phyloP scores from a whole-genome alignment of 1,140 invertebrate species.

The Zelostemma sp. region DNA sequence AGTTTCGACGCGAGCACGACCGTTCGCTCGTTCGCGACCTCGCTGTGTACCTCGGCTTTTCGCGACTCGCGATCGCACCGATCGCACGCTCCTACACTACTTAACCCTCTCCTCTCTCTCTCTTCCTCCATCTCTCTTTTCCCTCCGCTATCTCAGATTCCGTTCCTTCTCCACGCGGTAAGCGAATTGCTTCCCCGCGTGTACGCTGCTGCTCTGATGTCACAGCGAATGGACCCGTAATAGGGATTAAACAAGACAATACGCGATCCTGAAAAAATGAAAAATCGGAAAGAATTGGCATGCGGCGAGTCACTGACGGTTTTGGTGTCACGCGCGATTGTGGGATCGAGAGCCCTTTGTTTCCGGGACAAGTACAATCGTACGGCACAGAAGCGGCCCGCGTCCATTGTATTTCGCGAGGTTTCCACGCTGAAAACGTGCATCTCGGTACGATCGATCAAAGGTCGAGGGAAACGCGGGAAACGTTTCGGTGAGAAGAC shows the following conservation, averaged over 20 bases:
- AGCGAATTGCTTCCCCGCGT: slow-evolving; percentile 8
- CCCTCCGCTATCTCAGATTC: not conserved
- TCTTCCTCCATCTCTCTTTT: not conserved
- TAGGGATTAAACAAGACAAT: too few species aligned
- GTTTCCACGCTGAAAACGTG: slow-evolving; percentile 56
- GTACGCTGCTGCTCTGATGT: slow-evolving; percentile 30
- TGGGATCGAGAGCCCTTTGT: slow-evolving; percentile 1
- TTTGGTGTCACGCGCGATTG: slow-evolving; percentile 4
- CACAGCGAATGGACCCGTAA: too few species aligned
- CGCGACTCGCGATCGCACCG: slow-evolving; percentile 48
- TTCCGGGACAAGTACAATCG: slow-evolving; percentile 2
- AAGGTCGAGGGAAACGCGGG: slow-evolving; percentile 54
- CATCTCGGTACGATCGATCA: slow-evolving; percentile 61
- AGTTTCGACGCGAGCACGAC: slow-evolving; percentile 31
- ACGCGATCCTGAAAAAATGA: too few species aligned
- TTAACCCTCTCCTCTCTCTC: slow-evolving; percentile 27
- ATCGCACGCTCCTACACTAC: slow-evolving; percentile 43
- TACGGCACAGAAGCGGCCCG: slow-evolving; percentile 31
- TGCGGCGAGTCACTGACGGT: too few species aligned
- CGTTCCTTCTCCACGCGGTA: not conserved
- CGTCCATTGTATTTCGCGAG: slow-evolving; percentile 18
- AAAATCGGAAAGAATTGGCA: too few species aligned
- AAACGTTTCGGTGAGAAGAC: slow-evolving; percentile 20
- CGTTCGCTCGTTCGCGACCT: slow-evolving; percentile 32
- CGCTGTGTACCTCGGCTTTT: slow-evolving; percentile 45